Base-by-base conservation (phyloP, 2,888 invertebrate species). In the Coenonympha arcania region DNA sequence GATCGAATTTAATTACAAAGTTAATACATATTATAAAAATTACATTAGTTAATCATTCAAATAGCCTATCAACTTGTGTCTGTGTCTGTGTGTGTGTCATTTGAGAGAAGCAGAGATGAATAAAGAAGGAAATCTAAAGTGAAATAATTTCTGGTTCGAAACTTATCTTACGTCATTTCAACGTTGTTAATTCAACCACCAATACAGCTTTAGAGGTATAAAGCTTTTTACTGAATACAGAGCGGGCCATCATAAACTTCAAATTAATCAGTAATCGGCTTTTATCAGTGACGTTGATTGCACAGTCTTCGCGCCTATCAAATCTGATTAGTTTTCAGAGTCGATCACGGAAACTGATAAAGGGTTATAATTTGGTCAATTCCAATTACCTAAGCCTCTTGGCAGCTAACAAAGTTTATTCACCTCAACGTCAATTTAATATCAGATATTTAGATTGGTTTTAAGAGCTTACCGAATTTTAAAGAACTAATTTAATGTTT, bases 221-320 rank as follows among this genome's bases (percentile, higher is more conserved):
- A n/a, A n/a, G n/a, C n/a, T n/a, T n/a, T n/a, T n/a, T n/a, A n/a
- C 26, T 3, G 26, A 26, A 26, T 26, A 8, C 26, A 26, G 9
- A 26, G n/a, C 9, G 2, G 26, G 13, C 16, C 28, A 19, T 47
- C 28, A 37, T 6, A 19, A 20, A 36, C 24, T 47, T 39, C 15
- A 18, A 61, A 20, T 48, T 62, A 65, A 65, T 65, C 62, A 59
- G 61, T n/a, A n/a, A n/a, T n/a, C n/a, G n/a, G n/a, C 58, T 65
- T 64, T 60, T 63, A 62, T 57, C 57, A 60, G 57, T 54, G 55
- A 60, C 56, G 64, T 60, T 68, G 67, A 71, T 66, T 66, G 65
- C 64, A 57, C 59, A 64, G 67, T 64, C 60, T 66, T 67, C 68
- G n/a, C 66, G 63, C 64, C 64, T 62, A 61, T 67, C 60, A 64